Percentiles rank a stretch among this genome's conserved stretches.
phyloP scores from a whole-genome alignment of 2,113 vertebrate genomes.

The Turnix velox region DNA sequence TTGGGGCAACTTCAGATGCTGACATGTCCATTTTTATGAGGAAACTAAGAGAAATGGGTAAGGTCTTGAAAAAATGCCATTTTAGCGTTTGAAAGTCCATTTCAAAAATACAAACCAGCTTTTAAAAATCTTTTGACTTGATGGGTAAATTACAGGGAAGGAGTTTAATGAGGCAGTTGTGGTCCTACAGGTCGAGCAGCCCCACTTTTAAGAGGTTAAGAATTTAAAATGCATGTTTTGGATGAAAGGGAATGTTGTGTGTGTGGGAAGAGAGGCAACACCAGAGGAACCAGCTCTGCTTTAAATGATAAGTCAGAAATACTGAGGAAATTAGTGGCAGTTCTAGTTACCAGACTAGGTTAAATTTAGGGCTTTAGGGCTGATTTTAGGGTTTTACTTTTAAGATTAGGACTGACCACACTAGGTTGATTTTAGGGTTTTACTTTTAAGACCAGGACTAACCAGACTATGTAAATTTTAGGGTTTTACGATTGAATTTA shows the following conservation, averaged over 20 bases:
- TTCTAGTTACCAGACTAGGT: background rate
- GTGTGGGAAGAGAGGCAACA: no score
- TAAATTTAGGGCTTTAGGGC: background rate
- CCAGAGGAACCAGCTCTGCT: background rate
- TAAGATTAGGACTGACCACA: no score
- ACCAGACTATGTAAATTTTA: no score
- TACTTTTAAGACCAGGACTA: no score
- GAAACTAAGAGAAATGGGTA: background rate
- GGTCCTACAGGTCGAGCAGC: background rate
- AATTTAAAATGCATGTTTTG: background rate
- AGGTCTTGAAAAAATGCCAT: background rate
- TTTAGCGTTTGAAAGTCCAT: background rate
- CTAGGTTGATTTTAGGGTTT: no score
- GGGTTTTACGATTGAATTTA: no score
- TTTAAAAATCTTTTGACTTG: background rate
- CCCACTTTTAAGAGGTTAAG: background rate
- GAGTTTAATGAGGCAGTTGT: background rate
- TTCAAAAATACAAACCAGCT: background rate
- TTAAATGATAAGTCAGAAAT: rapidly evolving
- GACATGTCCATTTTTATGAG: background rate
- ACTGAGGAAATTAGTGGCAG: rapidly evolving
- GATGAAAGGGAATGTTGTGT: background rate
- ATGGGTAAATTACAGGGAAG: background rate
- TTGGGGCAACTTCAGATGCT: background rate
- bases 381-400: background rate